phyloP scores from a whole-genome alignment of 2,113 vertebrate species.

The Aphyosemion australe region DNA sequence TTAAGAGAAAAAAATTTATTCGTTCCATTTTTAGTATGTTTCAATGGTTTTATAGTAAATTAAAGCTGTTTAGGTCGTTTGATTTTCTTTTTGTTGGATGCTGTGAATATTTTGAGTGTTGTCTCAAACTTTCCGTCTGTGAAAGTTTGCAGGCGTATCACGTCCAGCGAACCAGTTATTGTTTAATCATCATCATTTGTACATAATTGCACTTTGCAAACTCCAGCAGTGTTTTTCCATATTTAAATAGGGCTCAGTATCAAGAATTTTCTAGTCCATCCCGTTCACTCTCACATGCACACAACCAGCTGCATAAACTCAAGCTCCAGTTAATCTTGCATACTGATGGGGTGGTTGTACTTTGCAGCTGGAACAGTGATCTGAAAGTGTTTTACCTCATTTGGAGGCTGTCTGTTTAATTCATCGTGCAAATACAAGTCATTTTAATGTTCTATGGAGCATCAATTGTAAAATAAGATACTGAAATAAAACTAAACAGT shows the following conservation, averaged over 20 bases:
- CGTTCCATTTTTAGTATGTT: background rate
- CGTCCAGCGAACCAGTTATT: conserved; percentile 63
- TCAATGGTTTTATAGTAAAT: too few relatives aligned
- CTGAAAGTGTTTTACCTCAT: conserved; percentile 53
- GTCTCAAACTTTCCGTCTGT: conserved; percentile 20
- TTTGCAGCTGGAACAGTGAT: conserved; percentile 19
- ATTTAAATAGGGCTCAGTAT: conserved; percentile 55
- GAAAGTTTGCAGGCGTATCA: conserved; percentile 46
- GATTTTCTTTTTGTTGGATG: too few relatives aligned
- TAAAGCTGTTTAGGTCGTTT: too few relatives aligned
- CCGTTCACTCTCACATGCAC: conserved; percentile 13
- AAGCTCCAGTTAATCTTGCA: conserved; percentile 25
- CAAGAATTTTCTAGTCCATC: conserved; percentile 39
- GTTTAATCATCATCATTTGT: conserved; percentile 77
- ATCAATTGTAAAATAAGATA: too few relatives aligned
- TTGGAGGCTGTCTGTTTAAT: conserved; percentile 17
- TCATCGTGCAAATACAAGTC: background rate
- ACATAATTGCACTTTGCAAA: conserved; percentile 64
- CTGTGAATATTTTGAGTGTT: background rate
- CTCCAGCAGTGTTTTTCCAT: conserved; percentile 54
- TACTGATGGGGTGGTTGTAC: conserved; percentile 31
- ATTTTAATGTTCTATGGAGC: background rate
- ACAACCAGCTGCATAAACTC: conserved; percentile 24
- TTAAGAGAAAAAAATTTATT: background rate
- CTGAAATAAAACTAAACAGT: too few relatives aligned